Conservation (phyloP, 2,888 invertebrate species). For the Synanthedon tipuliformis region DNA sequence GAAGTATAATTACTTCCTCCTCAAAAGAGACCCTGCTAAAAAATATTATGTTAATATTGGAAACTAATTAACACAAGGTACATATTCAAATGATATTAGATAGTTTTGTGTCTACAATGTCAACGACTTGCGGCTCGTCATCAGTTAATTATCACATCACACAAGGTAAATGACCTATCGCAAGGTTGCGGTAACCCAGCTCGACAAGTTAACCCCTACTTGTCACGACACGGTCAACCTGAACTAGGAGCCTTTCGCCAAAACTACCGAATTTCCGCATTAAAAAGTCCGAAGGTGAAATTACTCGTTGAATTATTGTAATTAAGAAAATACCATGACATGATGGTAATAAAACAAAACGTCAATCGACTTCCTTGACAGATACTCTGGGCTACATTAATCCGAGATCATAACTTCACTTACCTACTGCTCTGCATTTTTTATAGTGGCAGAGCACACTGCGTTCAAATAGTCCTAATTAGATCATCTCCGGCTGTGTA, state of each 20-base stretch:
- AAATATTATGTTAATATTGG: too few relatives aligned
- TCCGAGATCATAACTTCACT: too few relatives aligned
- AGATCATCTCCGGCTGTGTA: too few relatives aligned
- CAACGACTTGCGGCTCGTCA: neutral
- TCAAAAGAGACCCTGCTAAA: too few relatives aligned
- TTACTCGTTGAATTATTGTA: neutral
- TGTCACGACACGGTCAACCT: neutral
- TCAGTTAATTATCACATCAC: constrained; percentile 5
- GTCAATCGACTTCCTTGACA: neutral
- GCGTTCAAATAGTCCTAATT: too few relatives aligned
- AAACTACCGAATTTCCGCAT: constrained; percentile 11
- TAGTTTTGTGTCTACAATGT: constrained; percentile 1
- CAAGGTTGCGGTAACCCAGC: neutral
- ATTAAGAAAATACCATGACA: neutral
- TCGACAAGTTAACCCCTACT: neutral
- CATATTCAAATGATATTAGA: too few relatives aligned
- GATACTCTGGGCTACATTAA: too few relatives aligned
- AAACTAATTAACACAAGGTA: too few relatives aligned
- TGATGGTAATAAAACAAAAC: neutral
- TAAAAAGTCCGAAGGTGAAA: neutral
- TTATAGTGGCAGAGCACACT: too few relatives aligned
- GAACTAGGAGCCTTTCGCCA: constrained; percentile 10
- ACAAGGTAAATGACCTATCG: constrained; percentile 16
- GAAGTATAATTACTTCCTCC: too few relatives aligned
- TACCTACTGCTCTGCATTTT: too few relatives aligned